A percentile compares a stretch with the other conserved stretches of the same genome.
Conservation (phyloP, 30 jellyfish, hydroid and myxozoan genomes). For the Sanderia malayensis region DNA sequence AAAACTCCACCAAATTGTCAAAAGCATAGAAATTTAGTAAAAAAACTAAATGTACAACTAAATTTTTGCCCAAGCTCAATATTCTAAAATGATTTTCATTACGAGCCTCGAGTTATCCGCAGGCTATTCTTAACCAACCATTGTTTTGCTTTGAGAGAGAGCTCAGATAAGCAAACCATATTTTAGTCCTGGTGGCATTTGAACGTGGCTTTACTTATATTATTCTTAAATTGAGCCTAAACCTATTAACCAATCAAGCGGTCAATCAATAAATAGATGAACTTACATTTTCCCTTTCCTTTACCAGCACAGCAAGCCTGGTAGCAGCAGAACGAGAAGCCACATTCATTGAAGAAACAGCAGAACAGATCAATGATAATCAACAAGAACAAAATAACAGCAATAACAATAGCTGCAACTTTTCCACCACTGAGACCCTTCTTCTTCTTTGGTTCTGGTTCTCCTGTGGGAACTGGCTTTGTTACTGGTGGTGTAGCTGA, state of each 20-base stretch:
- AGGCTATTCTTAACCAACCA: too few relatives aligned
- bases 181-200: too few relatives aligned
- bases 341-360: conserved; percentile 96
- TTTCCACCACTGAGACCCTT: conserved; percentile 85
- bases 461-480: background rate
- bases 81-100: background rate
- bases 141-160: too few relatives aligned
- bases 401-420: conserved; percentile 86
- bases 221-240: too few relatives aligned
- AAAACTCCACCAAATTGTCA: background rate
- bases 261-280: background rate
- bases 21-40: too few relatives aligned
- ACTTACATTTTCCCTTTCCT: conserved; percentile 49
- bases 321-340: conserved; percentile 89
- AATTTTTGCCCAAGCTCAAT: background rate
- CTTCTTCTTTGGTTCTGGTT: conserved; percentile 16
- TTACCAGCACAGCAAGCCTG: conserved; percentile 87
- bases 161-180: too few relatives aligned
- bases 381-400: conserved; percentile 68
- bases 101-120: background rate
- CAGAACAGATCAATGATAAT: conserved; percentile 90
- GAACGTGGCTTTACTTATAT: too few relatives aligned
- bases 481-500: conserved; percentile 7
- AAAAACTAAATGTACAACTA: background rate
- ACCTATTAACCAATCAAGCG: background rate